Conservation (phyloP, 2,797 vertebrate genomes). For the Tiaroga cobitis region DNA sequence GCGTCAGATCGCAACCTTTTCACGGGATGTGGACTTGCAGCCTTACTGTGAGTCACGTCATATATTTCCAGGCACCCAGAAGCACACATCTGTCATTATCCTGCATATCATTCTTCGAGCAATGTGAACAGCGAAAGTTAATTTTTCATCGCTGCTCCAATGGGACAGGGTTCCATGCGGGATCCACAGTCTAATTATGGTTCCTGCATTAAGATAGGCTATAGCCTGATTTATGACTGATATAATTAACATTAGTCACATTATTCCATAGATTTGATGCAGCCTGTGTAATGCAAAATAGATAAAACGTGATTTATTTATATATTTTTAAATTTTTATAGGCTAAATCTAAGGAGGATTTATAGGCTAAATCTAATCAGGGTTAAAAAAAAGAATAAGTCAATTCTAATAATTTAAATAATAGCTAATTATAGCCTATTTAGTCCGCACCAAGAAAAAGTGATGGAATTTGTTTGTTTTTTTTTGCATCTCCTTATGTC, state of each 20-base stretch:
- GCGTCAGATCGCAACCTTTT: slow-evolving; percentile 73
- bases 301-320: too few relatives aligned
- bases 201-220: background rate
- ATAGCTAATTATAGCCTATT: too few relatives aligned
- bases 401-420: background rate
- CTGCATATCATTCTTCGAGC: too few relatives aligned
- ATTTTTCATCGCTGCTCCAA: background rate
- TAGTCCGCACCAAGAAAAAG: too few relatives aligned
- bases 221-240: background rate
- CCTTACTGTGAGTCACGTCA: slow-evolving; percentile 77
- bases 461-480: too few relatives aligned
- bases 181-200: background rate
- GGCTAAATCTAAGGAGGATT: too few relatives aligned
- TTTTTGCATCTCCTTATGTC: too few relatives aligned
- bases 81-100: background rate
- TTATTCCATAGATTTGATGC: background rate
- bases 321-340: too few relatives aligned
- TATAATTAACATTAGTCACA: background rate
- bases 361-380: background rate
- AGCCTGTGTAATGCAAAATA: too few relatives aligned
- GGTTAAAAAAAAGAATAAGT: background rate
- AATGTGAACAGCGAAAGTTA: too few relatives aligned
- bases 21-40: slow-evolving; percentile 73
- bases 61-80: background rate
- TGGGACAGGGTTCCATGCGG: background rate